Base-by-base conservation (phyloP, 2,888 invertebrate genomes). In the Drosophila leonis region DNA sequence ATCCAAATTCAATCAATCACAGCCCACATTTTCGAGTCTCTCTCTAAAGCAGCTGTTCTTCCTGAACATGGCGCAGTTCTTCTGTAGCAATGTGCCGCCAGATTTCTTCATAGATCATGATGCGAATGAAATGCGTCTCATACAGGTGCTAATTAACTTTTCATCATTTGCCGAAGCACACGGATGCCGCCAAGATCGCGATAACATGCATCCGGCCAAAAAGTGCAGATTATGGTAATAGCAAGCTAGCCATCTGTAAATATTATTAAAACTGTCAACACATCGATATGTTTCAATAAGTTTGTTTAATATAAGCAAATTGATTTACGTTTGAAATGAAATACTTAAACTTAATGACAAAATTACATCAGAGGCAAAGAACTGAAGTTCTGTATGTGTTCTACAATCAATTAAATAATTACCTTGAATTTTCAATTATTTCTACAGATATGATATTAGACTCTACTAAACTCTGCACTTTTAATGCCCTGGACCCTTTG, bases 381-480 rank as follows among this genome's bases (percentile, higher is more conserved):
- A 31, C 29, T 7, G 29, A 7, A 8, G 29, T 33, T 33, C 3
- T 37, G 4, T 1, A 37, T 7, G 2, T 37, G n/a, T n/a, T n/a
- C n/a, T n/a, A n/a, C 37, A 10, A 7, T 7, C 1, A 42, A 2
- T 12, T 12, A 42, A 20, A 20, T 6, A 13, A 13, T 44, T n/a
- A n/a, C n/a, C n/a, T 44, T 44, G 6, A 15, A 2, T 12, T 31
- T 18, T 31, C 18, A 27, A 27, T n/a, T 29, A 29, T n/a, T n/a
- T 29, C 12, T 51, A 20, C 2, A 13, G 13, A 12, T 13, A 4
- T 29, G 1, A 20, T 56, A 9, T 15, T n/a, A 6, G 31, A 46
- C 10, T 20, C 18, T 78, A 92, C 92, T 92, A 92, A 15, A 92
- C 73, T 20, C 85, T 75, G 62, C 92, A 92, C 13, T 89, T 86